phyloP scores from a whole-genome alignment of 2,888 invertebrate genomes.

The Chydorus sphaericus region DNA sequence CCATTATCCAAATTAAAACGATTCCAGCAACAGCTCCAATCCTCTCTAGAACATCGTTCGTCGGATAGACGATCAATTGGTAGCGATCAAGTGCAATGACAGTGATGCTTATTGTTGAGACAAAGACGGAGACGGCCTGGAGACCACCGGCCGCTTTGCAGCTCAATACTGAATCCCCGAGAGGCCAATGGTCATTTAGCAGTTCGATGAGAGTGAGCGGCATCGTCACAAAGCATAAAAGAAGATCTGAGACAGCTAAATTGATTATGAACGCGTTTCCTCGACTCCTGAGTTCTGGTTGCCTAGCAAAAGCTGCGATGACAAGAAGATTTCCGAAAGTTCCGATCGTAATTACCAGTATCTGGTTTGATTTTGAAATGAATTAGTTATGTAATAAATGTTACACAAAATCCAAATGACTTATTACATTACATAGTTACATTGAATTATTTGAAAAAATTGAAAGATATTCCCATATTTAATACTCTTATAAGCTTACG shows the following conservation, averaged over 20 bases:
- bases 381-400: too few relatives aligned
- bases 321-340: conserved; percentile 74
- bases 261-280: conserved; percentile 88
- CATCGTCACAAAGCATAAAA: conserved; percentile 77
- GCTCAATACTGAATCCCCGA: conserved; percentile 57
- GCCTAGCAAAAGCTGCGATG: conserved; percentile 58
- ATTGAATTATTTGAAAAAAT: too few relatives aligned
- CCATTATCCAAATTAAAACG: conserved; percentile 52
- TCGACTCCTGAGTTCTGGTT: conserved; percentile 81
- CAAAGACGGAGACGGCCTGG: conserved; percentile 80
- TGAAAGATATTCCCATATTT: too few relatives aligned
- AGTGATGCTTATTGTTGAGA: conserved; percentile 83
- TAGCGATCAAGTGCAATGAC: conserved; percentile 76
- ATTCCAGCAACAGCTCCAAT: conserved; percentile 58
- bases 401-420: too few relatives aligned
- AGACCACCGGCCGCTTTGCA: conserved; percentile 77
- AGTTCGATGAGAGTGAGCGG: conserved; percentile 79
- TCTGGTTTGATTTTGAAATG: too few relatives aligned
- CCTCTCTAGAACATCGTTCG: conserved; percentile 57
- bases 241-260: conserved; percentile 51
- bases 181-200: conserved; percentile 68
- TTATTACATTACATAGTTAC: too few relatives aligned
- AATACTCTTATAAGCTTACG: too few relatives aligned
- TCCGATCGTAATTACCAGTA: conserved; percentile 61
- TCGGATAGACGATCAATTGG: conserved; percentile 77